Conservation (phyloP, 2,113 vertebrate species). For the Siniperca chuatsi region DNA sequence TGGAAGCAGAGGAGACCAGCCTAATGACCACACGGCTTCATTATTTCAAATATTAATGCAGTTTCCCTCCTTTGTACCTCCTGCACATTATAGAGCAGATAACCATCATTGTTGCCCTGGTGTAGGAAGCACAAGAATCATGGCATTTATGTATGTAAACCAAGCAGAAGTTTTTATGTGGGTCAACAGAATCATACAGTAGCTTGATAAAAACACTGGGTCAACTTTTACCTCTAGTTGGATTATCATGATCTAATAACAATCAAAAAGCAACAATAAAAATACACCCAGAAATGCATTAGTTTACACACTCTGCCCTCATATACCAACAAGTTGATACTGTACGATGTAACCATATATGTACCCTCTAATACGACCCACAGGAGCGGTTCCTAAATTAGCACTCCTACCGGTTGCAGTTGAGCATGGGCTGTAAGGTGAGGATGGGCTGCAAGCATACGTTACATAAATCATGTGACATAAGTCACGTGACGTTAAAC, state of each 20-base stretch:
- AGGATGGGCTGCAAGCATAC: too few species aligned
- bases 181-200: neutral
- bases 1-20: slow-evolving; percentile 81
- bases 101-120: neutral
- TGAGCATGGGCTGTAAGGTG: too few species aligned
- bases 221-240: neutral
- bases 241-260: neutral
- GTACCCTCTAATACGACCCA: too few species aligned
- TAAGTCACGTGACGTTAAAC: too few species aligned
- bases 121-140: slow-evolving; percentile 8
- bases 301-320: neutral
- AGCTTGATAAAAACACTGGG: neutral
- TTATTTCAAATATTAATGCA: slow-evolving; percentile 80
- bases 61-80: slow-evolving; percentile 62
- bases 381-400: too few species aligned
- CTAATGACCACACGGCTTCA: slow-evolving; percentile 74
- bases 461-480: too few species aligned
- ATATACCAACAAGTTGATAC: too few species aligned
- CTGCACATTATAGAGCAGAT: slow-evolving; percentile 46
- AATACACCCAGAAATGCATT: neutral
- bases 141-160: neutral
- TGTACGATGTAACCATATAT: neutral
- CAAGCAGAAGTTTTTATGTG: neutral
- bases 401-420: too few species aligned
- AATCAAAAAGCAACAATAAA: neutral